Base-by-base conservation (phyloP, 2,797 vertebrate species). In the Platalea minor region DNA sequence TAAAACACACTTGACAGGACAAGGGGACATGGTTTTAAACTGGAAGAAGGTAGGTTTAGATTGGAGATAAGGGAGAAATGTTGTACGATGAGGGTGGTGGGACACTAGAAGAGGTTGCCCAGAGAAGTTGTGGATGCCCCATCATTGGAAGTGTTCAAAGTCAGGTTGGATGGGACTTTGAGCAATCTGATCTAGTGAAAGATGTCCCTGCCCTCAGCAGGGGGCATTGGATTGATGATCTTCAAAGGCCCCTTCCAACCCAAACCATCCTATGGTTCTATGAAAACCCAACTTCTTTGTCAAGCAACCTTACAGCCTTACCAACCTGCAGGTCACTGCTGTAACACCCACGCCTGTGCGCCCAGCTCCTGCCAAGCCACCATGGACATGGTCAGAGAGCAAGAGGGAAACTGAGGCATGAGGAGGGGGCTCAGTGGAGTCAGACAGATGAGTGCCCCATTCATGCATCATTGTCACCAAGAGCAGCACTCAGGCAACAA, bases 331-430 rank as follows among this genome's bases (percentile, higher is more conserved):
- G 29, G 7, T 63, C 60, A 20, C 17, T 28, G 25, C 53, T 57
- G 5, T 20, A 41, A 41, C 13, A 56, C 33, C 37, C 26, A 11
- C 0, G 0, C 6, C 18, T 2, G 1, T 25, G 13, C 0, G 0
- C 9, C 39, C 53, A 82, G 67, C 23, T 90, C 63, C 86, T 53
- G 45, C 53, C 2, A 4, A 81, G 53, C 51, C 83, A 83, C 29
- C 25, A 10, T 1, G 12, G 54, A 43, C 74, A 50, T 0, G 1
- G 50, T 13, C 82, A 80, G 37, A 64, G 45, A 57, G 46, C 39
- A 74, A 76, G 25, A 79, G 57, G 60, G 78, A 94, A 94, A 88
- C 67, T 33, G 74, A 96, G 85, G 89, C 87, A 85, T 0, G 0
- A 16, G 8, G 24, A 50, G 48, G 57, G 50, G 31, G 41, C 78